phyloP scores from a whole-genome alignment of 2,888 invertebrate genomes.

The Cybosia mesomella region DNA sequence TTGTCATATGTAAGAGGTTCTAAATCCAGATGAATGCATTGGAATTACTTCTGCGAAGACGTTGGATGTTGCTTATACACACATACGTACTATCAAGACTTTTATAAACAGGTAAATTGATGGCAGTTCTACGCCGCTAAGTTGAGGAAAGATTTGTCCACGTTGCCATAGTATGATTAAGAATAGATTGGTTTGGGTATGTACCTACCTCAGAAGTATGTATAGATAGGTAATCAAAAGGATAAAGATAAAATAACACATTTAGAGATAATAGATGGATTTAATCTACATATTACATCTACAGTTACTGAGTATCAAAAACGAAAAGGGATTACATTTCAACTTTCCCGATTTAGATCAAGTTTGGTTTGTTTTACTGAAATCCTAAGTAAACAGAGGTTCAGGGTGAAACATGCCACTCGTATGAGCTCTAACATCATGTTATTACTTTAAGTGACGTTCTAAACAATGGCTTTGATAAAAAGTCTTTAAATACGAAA shows the following conservation, averaged over 20 bases:
- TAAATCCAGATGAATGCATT: constrained; percentile 10
- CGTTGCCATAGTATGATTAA: constrained; percentile 7
- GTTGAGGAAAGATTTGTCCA: background rate
- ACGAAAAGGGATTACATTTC: constrained; percentile 13
- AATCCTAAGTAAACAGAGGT: constrained; percentile 49
- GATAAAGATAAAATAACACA: background rate
- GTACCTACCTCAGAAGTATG: background rate
- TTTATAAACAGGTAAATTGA: constrained; percentile 32
- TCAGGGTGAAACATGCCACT: constrained; percentile 3
- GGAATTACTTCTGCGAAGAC: constrained; percentile 16
- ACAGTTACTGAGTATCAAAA: constrained; percentile 10
- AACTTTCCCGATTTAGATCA: constrained; percentile 26
- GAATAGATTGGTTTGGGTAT: background rate
- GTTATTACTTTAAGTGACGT: constrained; percentile 3
- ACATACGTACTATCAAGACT: constrained; percentile 20
- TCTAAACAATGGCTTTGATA: constrained; percentile 6
- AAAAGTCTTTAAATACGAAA: background rate
- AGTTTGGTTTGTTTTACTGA: constrained; percentile 38
- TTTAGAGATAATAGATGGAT: background rate
- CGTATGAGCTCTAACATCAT: background rate
- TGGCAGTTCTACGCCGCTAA: constrained; percentile 11
- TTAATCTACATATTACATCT: constrained; percentile 1
- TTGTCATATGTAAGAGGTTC: constrained; percentile 9
- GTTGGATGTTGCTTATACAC: constrained; percentile 20
- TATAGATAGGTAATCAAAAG: background rate